These are phyloP conservation scores for Vireo altiloquus DNA, from an alignment of 2,113 vertebrate genomes.

Conservation along the genomic window DNA sequence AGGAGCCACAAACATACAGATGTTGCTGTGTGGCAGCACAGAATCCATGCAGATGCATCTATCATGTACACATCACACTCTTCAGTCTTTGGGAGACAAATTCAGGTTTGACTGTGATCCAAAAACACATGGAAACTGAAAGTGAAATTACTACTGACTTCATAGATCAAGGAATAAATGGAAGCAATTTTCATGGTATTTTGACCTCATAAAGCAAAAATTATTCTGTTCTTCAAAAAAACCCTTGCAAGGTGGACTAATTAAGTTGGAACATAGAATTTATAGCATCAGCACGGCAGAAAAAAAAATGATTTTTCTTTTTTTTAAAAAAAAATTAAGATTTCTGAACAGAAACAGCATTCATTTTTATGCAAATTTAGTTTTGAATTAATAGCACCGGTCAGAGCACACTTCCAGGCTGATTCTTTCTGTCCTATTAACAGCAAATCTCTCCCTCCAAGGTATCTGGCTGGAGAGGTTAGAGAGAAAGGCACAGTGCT, in stretches of 20 bases:
- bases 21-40: background rate
- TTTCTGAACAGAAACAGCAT: background rate
- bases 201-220: background rate
- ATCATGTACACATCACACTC: background rate
- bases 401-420: background rate
- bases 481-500: background rate
- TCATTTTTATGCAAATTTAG: background rate
- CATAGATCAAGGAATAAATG: background rate
- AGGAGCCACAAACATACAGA: background rate
- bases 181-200: background rate
- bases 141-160: constrained; percentile 12
- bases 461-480: background rate
- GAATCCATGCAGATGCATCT: background rate
- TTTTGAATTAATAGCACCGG: background rate
- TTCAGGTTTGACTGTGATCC: background rate
- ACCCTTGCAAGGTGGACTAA: background rate
- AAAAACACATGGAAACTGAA: background rate
- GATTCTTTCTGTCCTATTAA: background rate
- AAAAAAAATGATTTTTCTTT: background rate
- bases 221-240: background rate
- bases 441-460: constrained; percentile 1
- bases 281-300: background rate
- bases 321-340: background rate
- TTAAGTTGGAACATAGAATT: background rate
- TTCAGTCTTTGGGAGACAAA: background rate